Conservation (phyloP, 2,113 vertebrate species). For the Galbula dea region DNA sequence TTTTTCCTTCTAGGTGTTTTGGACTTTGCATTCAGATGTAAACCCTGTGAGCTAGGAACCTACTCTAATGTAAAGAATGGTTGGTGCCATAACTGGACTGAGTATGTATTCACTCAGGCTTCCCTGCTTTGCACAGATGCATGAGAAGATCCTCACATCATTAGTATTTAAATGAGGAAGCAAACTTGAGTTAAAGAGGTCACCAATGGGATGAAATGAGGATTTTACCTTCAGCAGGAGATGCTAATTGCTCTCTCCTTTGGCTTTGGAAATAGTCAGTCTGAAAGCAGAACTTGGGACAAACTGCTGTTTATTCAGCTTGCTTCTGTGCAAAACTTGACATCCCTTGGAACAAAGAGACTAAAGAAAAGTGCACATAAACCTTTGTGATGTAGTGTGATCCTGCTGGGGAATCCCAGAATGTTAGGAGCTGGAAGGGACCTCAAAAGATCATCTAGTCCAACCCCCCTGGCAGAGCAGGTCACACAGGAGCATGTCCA, state of each 20-base stretch:
- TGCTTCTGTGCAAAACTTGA: neutral
- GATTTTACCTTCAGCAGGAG: neutral
- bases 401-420: neutral
- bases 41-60: slow-evolving; percentile 50
- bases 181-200: neutral
- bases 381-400: neutral
- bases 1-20: neutral
- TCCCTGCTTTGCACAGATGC: neutral
- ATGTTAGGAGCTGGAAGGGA: too few relatives aligned
- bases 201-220: neutral
- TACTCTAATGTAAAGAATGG: slow-evolving; percentile 24
- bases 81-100: slow-evolving; percentile 61
- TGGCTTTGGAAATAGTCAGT: neutral
- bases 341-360: neutral
- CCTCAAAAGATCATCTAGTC: too few relatives aligned
- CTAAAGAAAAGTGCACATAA: neutral
- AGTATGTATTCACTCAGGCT: slow-evolving; percentile 23
- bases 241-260: neutral
- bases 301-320: neutral
- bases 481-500: too few relatives aligned
- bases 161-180: neutral
- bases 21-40: slow-evolving; percentile 46
- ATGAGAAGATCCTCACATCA: neutral
- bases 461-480: too few relatives aligned
- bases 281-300: neutral